phyloP scores from a whole-genome alignment of 2,888 invertebrate genomes.

The Ommatoiulus sabulosus region DNA sequence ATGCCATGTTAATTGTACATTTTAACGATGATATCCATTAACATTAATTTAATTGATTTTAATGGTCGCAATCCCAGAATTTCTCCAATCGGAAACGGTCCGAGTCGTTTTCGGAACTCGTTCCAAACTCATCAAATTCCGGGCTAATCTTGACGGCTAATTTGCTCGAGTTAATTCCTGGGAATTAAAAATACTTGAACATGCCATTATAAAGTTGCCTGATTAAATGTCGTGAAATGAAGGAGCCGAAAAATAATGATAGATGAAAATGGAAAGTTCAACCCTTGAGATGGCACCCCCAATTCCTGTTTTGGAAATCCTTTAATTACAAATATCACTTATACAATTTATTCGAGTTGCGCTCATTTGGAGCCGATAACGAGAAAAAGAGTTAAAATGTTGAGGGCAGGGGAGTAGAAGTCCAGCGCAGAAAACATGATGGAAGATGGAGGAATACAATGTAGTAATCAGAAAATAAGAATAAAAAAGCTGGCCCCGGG shows the following conservation, averaged over 20 bases:
- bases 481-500: neutral
- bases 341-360: neutral
- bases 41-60: neutral
- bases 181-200: neutral
- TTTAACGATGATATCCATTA: too few relatives aligned
- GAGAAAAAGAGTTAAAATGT: conserved; percentile 1
- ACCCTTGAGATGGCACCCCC: neutral
- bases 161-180: conserved; percentile 6
- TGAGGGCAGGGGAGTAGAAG: conserved; percentile 28
- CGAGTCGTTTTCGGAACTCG: neutral
- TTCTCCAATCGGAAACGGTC: neutral
- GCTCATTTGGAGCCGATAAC: conserved; percentile 35
- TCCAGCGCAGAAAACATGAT: neutral
- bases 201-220: neutral
- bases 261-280: neutral
- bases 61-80: neutral
- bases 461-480: conserved; percentile 1
- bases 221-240: neutral
- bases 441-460: neutral
- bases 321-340: conserved; percentile 31
- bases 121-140: neutral
- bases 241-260: conserved; percentile 33
- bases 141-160: neutral
- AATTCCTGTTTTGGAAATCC: conserved; percentile 21
- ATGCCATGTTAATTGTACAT: too few relatives aligned